A percentile compares a stretch with the other conserved stretches of the same genome.
Conservation (phyloP, 1,140 invertebrate species). For the Aphelinus certus region DNA sequence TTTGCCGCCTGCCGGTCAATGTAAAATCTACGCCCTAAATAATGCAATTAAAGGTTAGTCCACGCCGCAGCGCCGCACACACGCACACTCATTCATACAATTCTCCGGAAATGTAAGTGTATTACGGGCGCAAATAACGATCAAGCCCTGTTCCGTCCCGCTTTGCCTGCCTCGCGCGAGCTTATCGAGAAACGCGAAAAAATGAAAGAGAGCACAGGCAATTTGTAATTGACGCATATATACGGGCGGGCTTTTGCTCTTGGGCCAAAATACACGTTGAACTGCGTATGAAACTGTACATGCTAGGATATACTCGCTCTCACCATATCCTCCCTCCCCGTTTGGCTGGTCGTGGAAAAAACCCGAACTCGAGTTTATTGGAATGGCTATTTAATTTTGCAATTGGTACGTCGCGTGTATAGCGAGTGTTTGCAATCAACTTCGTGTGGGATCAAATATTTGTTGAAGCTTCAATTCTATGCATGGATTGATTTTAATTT, state of each 20-base stretch:
- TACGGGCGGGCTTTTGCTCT: neutral
- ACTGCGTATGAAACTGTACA: too few relatives aligned
- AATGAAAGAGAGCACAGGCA: too few relatives aligned
- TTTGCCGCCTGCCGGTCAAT: too few relatives aligned
- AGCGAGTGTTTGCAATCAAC: too few relatives aligned
- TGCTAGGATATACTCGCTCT: too few relatives aligned
- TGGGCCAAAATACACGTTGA: neutral
- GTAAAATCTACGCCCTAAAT: slow-evolving; percentile 1
- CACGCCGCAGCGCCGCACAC: neutral
- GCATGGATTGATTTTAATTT: too few relatives aligned
- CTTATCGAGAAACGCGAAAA: neutral
- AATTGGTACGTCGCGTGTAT: too few relatives aligned
- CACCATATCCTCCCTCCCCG: too few relatives aligned
- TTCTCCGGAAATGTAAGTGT: neutral
- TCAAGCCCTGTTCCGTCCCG: neutral
- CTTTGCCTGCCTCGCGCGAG: neutral
- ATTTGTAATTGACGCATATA: neutral
- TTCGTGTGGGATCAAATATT: too few relatives aligned
- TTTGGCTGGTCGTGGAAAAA: neutral
- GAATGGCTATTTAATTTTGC: slow-evolving; percentile 9
- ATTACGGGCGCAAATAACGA: neutral
- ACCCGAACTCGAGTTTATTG: neutral
- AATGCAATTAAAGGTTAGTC: slow-evolving; percentile 12
- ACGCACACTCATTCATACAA: too few relatives aligned
- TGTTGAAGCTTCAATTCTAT: too few relatives aligned